Percentiles rank a stretch among this genome's conserved stretches.
Conservation (phyloP, 2,797 vertebrate species). For the Lagodon rhomboides region DNA sequence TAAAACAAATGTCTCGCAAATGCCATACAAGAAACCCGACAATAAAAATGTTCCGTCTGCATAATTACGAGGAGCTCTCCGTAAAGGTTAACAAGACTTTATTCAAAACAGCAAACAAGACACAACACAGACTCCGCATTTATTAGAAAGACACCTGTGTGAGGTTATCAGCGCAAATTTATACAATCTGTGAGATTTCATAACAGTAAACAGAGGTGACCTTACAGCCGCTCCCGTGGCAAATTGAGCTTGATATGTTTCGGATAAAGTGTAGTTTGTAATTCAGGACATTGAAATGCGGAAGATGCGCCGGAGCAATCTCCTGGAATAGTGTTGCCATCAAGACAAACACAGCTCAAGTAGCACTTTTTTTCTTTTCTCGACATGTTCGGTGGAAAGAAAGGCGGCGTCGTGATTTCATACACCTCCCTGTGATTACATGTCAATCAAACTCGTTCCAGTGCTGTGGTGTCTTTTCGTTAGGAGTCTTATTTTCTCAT, state of each 20-base stretch:
- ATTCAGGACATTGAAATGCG: constrained; percentile 43
- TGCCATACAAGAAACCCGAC: constrained; percentile 40
- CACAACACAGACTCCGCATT: constrained; percentile 8
- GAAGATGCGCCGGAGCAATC: constrained; percentile 19
- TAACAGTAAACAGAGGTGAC: constrained; percentile 44
- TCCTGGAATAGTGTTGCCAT: constrained; percentile 16
- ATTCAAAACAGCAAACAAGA: constrained; percentile 28
- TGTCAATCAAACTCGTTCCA: constrained; percentile 37
- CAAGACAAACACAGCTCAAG: constrained; percentile 41
- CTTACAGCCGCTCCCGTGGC: constrained; percentile 15
- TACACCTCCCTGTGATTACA: constrained; percentile 27
- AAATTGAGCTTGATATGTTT: constrained; percentile 33
- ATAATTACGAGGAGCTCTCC: constrained; percentile 24
- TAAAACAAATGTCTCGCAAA: constrained; percentile 55
- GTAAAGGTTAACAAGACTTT: constrained; percentile 60
- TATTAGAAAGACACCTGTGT: constrained; percentile 17
- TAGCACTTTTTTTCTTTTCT: constrained; percentile 34
- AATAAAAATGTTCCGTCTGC: constrained; percentile 34
- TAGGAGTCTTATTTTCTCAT: neutral
- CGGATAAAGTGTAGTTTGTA: constrained; percentile 30
- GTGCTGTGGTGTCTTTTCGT: neutral
- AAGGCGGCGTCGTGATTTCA: constrained; percentile 16
- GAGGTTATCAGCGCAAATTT: constrained; percentile 20
- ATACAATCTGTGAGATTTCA: constrained; percentile 25
- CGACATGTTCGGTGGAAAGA: constrained; percentile 22